phyloP scores from a whole-genome alignment of 2,113 vertebrate genomes.

The Pangasianodon gigas region DNA sequence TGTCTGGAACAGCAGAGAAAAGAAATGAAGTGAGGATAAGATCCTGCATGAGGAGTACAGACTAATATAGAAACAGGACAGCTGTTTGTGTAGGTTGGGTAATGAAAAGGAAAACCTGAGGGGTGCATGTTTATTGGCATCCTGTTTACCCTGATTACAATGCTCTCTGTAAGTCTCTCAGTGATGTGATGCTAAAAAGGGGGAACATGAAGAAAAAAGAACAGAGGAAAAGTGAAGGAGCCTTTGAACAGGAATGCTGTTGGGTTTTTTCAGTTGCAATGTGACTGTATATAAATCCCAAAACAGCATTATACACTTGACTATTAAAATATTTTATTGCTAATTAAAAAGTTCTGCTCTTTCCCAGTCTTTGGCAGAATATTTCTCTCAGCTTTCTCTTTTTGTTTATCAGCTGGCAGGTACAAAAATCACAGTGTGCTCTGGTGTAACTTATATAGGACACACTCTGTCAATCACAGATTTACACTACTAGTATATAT shows the following conservation, averaged over 20 bases:
- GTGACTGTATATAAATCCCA: conserved; percentile 65
- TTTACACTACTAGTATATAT: neutral
- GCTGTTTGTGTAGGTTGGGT: conserved; percentile 46
- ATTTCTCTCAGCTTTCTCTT: conserved; percentile 58
- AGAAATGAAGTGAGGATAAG: conserved; percentile 22
- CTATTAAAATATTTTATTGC: conserved; percentile 70
- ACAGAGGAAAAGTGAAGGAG: conserved; percentile 35
- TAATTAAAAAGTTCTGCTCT: conserved; percentile 72
- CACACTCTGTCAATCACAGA: neutral
- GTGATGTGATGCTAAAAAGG: conserved; percentile 1
- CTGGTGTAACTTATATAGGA: neutral
- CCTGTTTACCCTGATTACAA: conserved; percentile 67
- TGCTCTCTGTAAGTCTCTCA: conserved; percentile 57
- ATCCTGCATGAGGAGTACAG: conserved; percentile 34
- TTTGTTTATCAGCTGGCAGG: conserved; percentile 14
- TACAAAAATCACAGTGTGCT: neutral
- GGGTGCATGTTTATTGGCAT: conserved; percentile 54
- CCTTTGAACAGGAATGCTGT: conserved; percentile 16
- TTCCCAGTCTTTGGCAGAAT: conserved; percentile 71
- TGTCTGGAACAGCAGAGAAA: neutral
- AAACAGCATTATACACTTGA: conserved; percentile 75
- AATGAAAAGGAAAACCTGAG: conserved; percentile 64
- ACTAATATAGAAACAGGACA: conserved; percentile 45
- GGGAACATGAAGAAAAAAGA: conserved; percentile 42
- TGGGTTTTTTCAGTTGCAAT: neutral